Percentiles rank a stretch among this genome's conserved stretches.
phyloP scores from a whole-genome alignment of 2,888 invertebrate species.

The Eumerus sabulonum region DNA sequence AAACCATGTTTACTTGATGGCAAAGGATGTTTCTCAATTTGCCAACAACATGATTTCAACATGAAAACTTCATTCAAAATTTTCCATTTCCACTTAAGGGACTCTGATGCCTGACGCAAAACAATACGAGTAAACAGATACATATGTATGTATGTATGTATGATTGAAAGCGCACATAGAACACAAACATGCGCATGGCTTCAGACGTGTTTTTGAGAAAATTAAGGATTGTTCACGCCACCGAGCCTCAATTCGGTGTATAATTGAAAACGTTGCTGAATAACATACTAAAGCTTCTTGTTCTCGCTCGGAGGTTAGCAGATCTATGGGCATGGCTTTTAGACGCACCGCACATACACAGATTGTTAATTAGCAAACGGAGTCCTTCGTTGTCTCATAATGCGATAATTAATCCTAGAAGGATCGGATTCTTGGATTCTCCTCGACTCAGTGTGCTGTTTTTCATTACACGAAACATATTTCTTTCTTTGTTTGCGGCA shows the following conservation, averaged over 20 bases:
- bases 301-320: neutral
- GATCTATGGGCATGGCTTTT: conserved; percentile 12
- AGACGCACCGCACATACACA: conserved; percentile 57
- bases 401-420: conserved; percentile 79
- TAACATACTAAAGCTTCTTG: conserved; percentile 32
- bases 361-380: conserved; percentile 65
- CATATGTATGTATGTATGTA: too few species aligned
- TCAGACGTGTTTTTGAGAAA: conserved; percentile 72
- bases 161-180: too few species aligned
- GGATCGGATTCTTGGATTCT: conserved; percentile 78
- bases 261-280: conserved; percentile 52
- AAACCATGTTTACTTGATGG: conserved; percentile 22
- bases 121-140: conserved; percentile 1
- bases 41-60: conserved; percentile 32
- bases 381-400: conserved; percentile 74
- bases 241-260: conserved; percentile 28
- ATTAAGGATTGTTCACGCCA: conserved; percentile 73
- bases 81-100: conserved; percentile 36
- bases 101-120: conserved; percentile 4
- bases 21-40: conserved; percentile 12
- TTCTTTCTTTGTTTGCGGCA: conserved; percentile 25
- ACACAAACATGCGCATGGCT: conserved; percentile 51
- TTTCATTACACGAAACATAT: conserved; percentile 35
- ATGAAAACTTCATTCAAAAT: conserved; percentile 48
- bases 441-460: conserved; percentile 19